Base-by-base conservation (phyloP, 2,113 vertebrate species). In the Lophius piscatorius region DNA sequence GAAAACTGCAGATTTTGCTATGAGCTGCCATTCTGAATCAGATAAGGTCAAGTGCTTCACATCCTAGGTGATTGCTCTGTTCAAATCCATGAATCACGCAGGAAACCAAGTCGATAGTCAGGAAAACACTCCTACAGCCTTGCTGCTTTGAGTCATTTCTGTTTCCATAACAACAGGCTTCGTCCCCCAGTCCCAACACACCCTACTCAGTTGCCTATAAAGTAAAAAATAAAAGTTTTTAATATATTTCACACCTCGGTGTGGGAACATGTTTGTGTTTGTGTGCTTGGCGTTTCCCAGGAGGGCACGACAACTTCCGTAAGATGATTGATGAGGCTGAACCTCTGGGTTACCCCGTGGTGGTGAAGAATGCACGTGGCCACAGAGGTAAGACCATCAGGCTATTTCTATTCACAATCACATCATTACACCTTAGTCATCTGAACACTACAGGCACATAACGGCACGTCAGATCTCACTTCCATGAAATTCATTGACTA, bases 321-420 rank as follows among this genome's bases (percentile, higher is more conserved):
- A 96, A 96, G 86, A 94, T 96, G 92, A 96, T 96, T 34, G 93
- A 95, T 38, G 94, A 95, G 82, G 94, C 94, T 0, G 94, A 95
- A 72, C 94, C 94, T 0, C 88, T 96, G 58, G 94, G 94, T 45
- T 96, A 95, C 84, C 94, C 94, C 0, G 93, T 96, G 13, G 94
- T 96, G 83, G 94, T 96, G 88, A 96, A 96, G 90, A 96, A 95
- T 36, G 94, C 94, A 16, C 93, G 94, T 21, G 94, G 94, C 61
- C 94, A 96, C 85, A 88, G 92, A 91, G 94, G 94, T 96, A 76
- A 89, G 90, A 59, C 9, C 5, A 7, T 22, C n/a, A 14, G 16
- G 11, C 13, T 11, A n/a, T 21, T 45, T 36, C 14, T 47, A 41
- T 16, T 21, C 33, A 18, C 64, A 31, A 44, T 38, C 14, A 11